These are phyloP conservation scores for Channa argus DNA, from an alignment of 2,113 vertebrate species.

Conservation along the genomic window DNA sequence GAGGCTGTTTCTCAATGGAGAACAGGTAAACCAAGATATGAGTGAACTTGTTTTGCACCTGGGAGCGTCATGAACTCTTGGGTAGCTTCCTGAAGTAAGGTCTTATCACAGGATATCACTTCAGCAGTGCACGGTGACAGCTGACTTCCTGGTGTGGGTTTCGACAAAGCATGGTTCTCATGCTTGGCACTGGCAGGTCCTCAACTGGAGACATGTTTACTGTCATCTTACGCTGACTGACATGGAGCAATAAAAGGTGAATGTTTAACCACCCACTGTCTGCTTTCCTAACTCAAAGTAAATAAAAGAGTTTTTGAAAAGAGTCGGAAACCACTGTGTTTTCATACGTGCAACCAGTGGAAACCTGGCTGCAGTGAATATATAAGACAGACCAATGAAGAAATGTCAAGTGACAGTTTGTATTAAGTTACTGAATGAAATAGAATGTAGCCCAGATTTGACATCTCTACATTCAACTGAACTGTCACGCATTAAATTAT, in stretches of 20 bases:
- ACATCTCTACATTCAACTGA: no score
- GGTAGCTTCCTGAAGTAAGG: conserved; percentile 51
- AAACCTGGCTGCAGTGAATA: not conserved
- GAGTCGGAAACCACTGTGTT: not conserved
- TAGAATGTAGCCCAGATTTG: no score
- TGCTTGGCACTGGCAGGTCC: conserved; percentile 53
- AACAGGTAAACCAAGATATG: conserved; percentile 63
- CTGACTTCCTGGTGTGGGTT: conserved; percentile 75
- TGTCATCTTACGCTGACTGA: conserved; percentile 54
- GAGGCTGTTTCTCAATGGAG: conserved; percentile 43
- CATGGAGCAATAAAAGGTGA: conserved; percentile 23
- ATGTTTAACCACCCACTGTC: conserved; percentile 52
- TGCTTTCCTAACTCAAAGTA: not conserved
- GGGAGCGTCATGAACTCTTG: conserved; percentile 39
- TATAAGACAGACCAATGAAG: no score
- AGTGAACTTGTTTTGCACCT: conserved; percentile 64
- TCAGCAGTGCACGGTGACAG: conserved; percentile 48
- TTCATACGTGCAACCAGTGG: not conserved
- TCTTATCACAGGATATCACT: conserved; percentile 65
- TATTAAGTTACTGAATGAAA: no score
- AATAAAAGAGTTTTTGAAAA: not conserved
- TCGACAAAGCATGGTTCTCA: conserved; percentile 70
- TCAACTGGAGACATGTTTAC: conserved; percentile 59
- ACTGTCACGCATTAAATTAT: no score
- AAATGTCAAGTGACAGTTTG: no score